Conservation (phyloP, 2,888 invertebrate species). For the Dastarcus helophoroides region DNA sequence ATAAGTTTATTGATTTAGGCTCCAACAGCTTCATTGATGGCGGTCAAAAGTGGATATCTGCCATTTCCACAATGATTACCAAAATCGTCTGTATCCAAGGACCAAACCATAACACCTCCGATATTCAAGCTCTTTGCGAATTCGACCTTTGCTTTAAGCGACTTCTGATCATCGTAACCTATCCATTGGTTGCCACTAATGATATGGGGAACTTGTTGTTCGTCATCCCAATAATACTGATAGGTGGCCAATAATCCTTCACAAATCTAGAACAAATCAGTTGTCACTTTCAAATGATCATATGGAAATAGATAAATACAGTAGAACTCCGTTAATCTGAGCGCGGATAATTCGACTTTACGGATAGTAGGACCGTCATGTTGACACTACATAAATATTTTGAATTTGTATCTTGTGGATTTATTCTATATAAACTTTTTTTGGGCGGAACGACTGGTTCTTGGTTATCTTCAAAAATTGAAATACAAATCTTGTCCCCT, state of each 20-base stretch:
- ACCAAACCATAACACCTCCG: slow-evolving; percentile 11
- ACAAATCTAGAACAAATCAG: slow-evolving; percentile 23
- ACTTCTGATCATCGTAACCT: slow-evolving; percentile 50
- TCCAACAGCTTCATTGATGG: slow-evolving; percentile 6
- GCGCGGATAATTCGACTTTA: no score
- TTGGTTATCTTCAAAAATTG: no score
- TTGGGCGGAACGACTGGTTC: no score
- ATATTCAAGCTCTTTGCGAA: slow-evolving; percentile 8
- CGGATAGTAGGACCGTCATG: no score
- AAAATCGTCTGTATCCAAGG: slow-evolving; percentile 12
- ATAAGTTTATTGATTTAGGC: no score
- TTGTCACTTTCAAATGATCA: no score
- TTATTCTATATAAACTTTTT: no score
- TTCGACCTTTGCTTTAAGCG: slow-evolving; percentile 39
- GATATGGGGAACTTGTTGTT: slow-evolving; percentile 46
- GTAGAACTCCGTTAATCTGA: no score
- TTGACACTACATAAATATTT: no score
- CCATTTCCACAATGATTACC: slow-evolving; percentile 8
- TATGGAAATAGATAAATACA: no score
- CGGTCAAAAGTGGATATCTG: slow-evolving; percentile 8
- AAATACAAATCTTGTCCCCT: no score
- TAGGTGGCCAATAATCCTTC: slow-evolving; percentile 20
- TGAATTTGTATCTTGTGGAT: no score
- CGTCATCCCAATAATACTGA: slow-evolving; percentile 27
- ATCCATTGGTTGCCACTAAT: slow-evolving; percentile 49